Percentiles rank a stretch among this genome's conserved stretches.
phyloP scores from a whole-genome alignment of 2,797 vertebrate species.

The Psittacula echo region DNA sequence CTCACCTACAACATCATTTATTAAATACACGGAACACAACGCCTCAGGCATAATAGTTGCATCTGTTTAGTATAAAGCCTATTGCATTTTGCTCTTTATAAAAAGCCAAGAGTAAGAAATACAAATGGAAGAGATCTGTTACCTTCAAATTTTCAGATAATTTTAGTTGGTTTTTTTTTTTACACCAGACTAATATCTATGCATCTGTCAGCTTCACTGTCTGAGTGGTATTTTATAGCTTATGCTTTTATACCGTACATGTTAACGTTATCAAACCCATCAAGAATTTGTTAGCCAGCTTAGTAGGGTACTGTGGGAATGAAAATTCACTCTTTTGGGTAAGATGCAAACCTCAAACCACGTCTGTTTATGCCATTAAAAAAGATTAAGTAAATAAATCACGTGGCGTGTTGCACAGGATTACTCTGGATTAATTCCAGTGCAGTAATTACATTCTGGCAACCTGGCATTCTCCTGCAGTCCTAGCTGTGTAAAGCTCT shows the following conservation, averaged over 20 bases:
- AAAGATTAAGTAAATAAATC: background rate
- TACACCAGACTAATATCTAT: background rate
- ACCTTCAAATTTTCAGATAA: background rate
- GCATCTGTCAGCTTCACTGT: background rate
- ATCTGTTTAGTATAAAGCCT: background rate
- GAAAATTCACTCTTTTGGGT: background rate
- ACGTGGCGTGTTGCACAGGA: background rate
- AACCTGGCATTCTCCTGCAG: background rate
- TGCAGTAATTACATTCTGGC: background rate
- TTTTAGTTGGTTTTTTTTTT: background rate
- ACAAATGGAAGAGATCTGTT: background rate
- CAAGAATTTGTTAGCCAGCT: background rate
- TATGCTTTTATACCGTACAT: accelerated
- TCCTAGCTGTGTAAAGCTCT: background rate
- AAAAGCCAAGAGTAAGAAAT: background rate
- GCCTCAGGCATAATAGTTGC: background rate
- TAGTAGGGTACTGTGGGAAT: background rate
- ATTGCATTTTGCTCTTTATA: background rate
- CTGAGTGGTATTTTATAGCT: background rate
- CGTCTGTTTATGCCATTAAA: background rate
- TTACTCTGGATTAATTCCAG: background rate
- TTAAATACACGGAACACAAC: background rate
- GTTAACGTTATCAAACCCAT: background rate
- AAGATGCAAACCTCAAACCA: background rate
- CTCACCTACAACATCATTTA: constrained; percentile 19